Evolutionary conservation across 2,797 vertebrate species (phyloP), one percentile per base, ranked within the genome.

Genomic region (Chrosomus eos): DNA sequence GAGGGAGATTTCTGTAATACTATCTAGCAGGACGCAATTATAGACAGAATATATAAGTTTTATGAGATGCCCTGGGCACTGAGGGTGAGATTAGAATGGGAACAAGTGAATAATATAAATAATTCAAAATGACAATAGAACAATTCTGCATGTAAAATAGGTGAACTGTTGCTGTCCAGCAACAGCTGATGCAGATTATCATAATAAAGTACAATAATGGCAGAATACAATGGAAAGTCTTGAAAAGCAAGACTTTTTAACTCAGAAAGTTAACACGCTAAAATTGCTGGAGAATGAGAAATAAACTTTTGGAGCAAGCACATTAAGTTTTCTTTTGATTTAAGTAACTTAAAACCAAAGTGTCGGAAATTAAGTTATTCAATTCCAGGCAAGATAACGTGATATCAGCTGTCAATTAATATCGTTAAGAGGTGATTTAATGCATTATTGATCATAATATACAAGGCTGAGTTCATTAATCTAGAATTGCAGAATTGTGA

Each of bases 361-460:
- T 7, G 23, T 11, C 11, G 2, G 21, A 38, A 40, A 70, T 13
- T 3, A 53, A 62, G 68, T 31, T 55, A 11, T 76, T 43, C 45
- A 1, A 21, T 43, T 53, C n/a, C 5, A 7, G n/a, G n/a, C 38
- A 53, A 31, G n/a, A 83, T 76, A 83, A 77, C 55, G 23, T 68
- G 82, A 58, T 55, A 31, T 55, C 31, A 53, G 45, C 23, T 83
- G 72, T 67, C 60, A 75, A 83, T 83, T 75, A 67, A 36, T 66
- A 36, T 53, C 18, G 64, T 53, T 75, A 66, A 26, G 28, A 75
- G 43, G 76, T 7, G 1, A 76, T 67, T 83, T 55, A 45, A 83
- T 1, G 18, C 72, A 76, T 83, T 55, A 66, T 83, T 76, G 55
- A 28, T 40, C 60, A 67, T 55, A 68, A 43, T 76, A 33, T 4